Percentiles rank a stretch among this genome's conserved stretches.
phyloP scores from a whole-genome alignment of 2,888 invertebrate genomes.

The Aethes cnicana region DNA sequence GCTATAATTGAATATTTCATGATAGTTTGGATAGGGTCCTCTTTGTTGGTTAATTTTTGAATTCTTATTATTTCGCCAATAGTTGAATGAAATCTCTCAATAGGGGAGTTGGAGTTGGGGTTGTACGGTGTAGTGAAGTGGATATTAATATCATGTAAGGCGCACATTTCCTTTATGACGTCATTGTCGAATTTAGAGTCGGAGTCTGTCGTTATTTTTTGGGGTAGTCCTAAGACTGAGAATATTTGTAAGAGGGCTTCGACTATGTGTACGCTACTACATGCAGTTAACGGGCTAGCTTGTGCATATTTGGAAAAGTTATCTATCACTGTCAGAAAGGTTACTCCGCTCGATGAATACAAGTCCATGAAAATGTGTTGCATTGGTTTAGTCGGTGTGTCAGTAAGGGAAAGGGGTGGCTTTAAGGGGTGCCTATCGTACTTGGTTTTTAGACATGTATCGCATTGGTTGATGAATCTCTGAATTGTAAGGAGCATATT shows the following conservation, averaged over 20 bases:
- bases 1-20: background rate
- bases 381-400: slow-evolving; percentile 35
- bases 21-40: background rate
- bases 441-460: slow-evolving; percentile 35
- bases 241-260: slow-evolving; percentile 31
- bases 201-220: background rate
- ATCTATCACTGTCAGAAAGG: slow-evolving; percentile 36
- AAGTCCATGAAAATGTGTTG: slow-evolving; percentile 37
- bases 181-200: background rate
- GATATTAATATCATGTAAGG: background rate
- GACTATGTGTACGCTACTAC: slow-evolving; percentile 32
- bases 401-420: slow-evolving; percentile 32
- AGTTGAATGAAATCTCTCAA: background rate
- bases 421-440: slow-evolving; percentile 36
- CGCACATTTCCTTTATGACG: background rate
- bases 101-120: background rate
- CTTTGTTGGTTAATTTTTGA: background rate
- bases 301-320: slow-evolving; percentile 35
- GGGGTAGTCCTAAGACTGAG: background rate
- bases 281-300: slow-evolving; percentile 33
- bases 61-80: background rate
- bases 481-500: background rate
- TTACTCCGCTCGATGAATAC: slow-evolving; percentile 33
- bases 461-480: background rate
- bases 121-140: background rate